Evolutionary conservation across 2,113 vertebrate species (phyloP), one percentile per base, ranked within the genome.

Genomic region (Ceratotherium simum): DNA sequence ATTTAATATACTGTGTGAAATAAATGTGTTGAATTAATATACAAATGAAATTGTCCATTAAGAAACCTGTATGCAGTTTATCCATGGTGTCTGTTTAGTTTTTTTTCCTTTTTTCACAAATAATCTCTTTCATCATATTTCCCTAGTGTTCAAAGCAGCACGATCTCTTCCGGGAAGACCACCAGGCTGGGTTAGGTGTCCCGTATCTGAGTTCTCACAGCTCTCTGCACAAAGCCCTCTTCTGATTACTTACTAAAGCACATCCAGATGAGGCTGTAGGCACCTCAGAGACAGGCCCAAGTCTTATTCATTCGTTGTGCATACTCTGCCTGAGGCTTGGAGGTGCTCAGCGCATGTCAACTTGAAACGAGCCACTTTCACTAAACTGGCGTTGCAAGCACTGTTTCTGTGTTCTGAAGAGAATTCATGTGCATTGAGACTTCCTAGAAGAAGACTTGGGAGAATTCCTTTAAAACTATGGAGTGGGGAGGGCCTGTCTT

Each of bases 241-340:
- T 12, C 48, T 67, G n/a, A 20, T 60, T 17, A 8, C 9, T 67
- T 85, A 25, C n/a, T 73, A 85, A 10, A 67, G 16, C 25, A 20
- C 6, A 69, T 58, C 36, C 29, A 51, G 56, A 18, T 51, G 23
- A 91, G 39, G 12, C 33, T 78, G 1, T 17, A 29, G 29, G 13
- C 10, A 85, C 21, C 29, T 67, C n/a, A 48, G 48, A 69, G 39
- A 39, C 81, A 70, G 33, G 36, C 17, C 25, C 64, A 25, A n/a
- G 12, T 27, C 42, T 73, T 39, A 33, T 42, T 39, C 13, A 20
- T 39, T 69, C 8, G 8, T 46, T 12, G 9, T 51, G 36, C 36
- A 0, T 3, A 1, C 25, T 16, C 5, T 84, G 54, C 29, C n/a
- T 69, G 18, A 25, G 1, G 23, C 9, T 14, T 33, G 8, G 9